These are phyloP conservation scores for Drosophila nebulosa DNA, from an alignment of 1,140 invertebrate genomes.

Conservation along the genomic window DNA sequence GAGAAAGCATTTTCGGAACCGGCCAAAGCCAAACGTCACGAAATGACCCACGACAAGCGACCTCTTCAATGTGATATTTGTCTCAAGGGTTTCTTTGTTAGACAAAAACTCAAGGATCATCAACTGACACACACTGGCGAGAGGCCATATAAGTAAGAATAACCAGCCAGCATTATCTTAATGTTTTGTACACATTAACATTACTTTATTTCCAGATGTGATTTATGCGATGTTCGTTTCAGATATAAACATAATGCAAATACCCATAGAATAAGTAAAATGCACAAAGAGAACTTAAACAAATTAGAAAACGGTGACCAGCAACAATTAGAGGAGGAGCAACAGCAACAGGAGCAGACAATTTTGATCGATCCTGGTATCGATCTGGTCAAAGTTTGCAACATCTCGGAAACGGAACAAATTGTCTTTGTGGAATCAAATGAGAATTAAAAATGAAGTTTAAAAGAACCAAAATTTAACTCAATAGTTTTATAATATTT, in stretches of 20 bases:
- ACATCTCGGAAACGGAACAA: neutral
- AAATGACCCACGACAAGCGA: constrained; percentile 50
- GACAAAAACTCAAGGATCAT: constrained; percentile 36
- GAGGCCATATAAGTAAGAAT: constrained; percentile 35
- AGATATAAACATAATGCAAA: constrained; percentile 4
- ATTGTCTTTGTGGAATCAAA: neutral
- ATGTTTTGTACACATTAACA: neutral
- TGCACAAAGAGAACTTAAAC: constrained; percentile 3
- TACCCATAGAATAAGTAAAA: constrained; percentile 6
- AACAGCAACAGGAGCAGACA: neutral
- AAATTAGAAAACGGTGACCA: neutral
- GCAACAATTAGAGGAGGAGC: neutral
- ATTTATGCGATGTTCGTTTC: neutral
- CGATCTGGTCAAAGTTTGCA: neutral
- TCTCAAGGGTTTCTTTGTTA: constrained; percentile 48
- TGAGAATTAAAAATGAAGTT: neutral
- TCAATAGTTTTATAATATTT: neutral
- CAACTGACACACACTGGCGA: constrained; percentile 61
- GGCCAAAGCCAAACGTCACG: constrained; percentile 45
- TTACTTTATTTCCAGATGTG: neutral
- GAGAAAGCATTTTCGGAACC: constrained; percentile 49
- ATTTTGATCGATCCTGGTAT: neutral
- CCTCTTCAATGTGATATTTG: constrained; percentile 59
- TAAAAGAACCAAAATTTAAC: neutral
- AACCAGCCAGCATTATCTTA: neutral